Conservation (phyloP, 1,140 invertebrate species). For the Euschistus heros region DNA sequence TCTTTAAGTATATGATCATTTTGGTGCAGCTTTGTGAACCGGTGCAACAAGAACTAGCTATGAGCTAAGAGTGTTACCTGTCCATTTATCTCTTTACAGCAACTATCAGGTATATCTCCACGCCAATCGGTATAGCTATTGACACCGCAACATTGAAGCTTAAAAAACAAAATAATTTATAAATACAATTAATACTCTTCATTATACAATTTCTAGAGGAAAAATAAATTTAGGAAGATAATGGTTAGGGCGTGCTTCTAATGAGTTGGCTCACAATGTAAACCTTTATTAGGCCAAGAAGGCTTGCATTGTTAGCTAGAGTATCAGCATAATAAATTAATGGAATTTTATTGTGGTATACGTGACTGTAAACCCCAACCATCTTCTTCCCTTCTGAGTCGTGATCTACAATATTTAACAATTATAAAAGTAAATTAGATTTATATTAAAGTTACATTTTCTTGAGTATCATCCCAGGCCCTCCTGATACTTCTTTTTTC, state of each 20-base stretch:
- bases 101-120: slow-evolving; percentile 61
- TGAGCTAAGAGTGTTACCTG: slow-evolving; percentile 24
- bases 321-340: too few species aligned
- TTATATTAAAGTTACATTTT: slow-evolving; percentile 39
- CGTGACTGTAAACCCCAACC: too few species aligned
- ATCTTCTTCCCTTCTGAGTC: too few species aligned
- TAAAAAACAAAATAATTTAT: slow-evolving; percentile 32
- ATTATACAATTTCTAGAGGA: too few species aligned
- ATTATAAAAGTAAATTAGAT: neutral
- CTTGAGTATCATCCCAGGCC: slow-evolving; percentile 75
- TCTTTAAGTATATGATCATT: too few species aligned
- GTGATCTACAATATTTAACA: neutral
- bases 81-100: slow-evolving; percentile 50
- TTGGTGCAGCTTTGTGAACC: too few species aligned
- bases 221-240: neutral
- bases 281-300: too few species aligned
- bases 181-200: slow-evolving; percentile 15
- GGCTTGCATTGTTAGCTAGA: too few species aligned
- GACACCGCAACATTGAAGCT: slow-evolving; percentile 76
- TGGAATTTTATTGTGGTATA: too few species aligned
- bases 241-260: too few species aligned
- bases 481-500: slow-evolving; percentile 51
- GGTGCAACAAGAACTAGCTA: too few species aligned
- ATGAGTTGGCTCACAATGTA: too few species aligned
- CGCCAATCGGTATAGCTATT: slow-evolving; percentile 59